Base-by-base conservation (phyloP, 2,797 vertebrate genomes). In the Pseudochaenichthys georgianus region DNA sequence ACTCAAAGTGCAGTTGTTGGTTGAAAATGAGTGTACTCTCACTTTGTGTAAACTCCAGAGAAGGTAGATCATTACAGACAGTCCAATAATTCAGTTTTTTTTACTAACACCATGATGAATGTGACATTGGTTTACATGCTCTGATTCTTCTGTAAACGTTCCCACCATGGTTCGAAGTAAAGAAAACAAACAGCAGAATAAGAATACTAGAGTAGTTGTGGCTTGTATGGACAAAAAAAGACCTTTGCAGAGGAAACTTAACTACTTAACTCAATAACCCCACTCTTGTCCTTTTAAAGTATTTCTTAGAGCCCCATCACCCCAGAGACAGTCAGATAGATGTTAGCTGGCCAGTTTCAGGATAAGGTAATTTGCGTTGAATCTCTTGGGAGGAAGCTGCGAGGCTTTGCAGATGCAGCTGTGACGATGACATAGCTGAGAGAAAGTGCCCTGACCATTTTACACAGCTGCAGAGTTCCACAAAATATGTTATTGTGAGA, bases 321-420 rank as follows among this genome's bases (percentile, higher is more conserved):
- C 53, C 59, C 48, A 47, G 66, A 38, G 34, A 38, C 34, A 28
- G 28, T 28, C 21, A 73, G 66, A 68, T 23, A 5, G 64, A 83
- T 63, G 51, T 66, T 9, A 75, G 76, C 75, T 1, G 41, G 76
- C 61, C 67, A 50, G 75, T 80, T 80, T 81, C 53, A 17, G 78
- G 82, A 81, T 83, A 70, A 83, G 78, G 57, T 87, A 73, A 86
- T 83, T 19, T 13, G 74, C 28, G 10, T 50, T 41, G 31, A 51
- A 58, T 75, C 88, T 88, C 80, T 34, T 7, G 77, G 82, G 82
- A 87, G 85, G 90, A 89, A 83, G 84, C 65, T 1, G 73, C 77
- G 80, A 75, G 78, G 76, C 83, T 86, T 87, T 80, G 70, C 78
- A 80, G 75, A 86, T 91, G 87, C 90, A 94, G 93, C 92, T 94